Conservation (phyloP, 2,888 invertebrate species). For the Beris morrisii region DNA sequence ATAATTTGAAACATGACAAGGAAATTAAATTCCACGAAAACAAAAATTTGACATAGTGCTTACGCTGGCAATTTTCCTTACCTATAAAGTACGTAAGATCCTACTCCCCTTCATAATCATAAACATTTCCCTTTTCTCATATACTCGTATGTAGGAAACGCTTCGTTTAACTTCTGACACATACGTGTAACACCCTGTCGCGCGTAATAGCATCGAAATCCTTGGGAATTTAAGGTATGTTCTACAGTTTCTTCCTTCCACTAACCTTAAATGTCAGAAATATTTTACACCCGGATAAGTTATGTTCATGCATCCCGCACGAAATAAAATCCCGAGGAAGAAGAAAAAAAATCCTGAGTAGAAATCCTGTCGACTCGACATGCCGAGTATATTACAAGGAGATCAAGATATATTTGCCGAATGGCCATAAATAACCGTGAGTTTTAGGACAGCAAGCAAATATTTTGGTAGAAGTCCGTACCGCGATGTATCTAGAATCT, state of each 20-base stretch:
- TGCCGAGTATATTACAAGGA: background rate
- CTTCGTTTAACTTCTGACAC: conserved; percentile 36
- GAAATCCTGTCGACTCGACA: conserved; percentile 14
- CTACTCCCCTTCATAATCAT: conserved; percentile 22
- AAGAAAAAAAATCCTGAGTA: background rate
- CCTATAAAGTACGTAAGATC: conserved; percentile 7
- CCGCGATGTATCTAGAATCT: too few species aligned
- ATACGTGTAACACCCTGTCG: conserved; percentile 33
- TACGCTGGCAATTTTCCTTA: conserved; percentile 27
- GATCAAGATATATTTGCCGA: conserved; percentile 12
- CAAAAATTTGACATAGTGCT: conserved; percentile 24
- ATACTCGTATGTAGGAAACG: conserved; percentile 13
- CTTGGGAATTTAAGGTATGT: conserved; percentile 37
- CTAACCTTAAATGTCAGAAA: conserved; percentile 30
- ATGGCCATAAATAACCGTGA: conserved; percentile 26
- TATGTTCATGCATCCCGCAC: conserved; percentile 27
- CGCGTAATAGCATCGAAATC: conserved; percentile 31
- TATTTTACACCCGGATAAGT: conserved; percentile 32
- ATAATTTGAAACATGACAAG: conserved; percentile 32
- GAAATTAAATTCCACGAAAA: conserved; percentile 38
- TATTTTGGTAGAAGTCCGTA: too few species aligned
- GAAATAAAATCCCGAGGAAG: conserved; percentile 6
- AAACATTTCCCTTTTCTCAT: conserved; percentile 25
- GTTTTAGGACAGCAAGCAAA: conserved; percentile 20
- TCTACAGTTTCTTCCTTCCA: conserved; percentile 19